Evolutionary conservation across 2,797 vertebrate species (phyloP).

Genomic region (Poeciliopsis turneri): DNA sequence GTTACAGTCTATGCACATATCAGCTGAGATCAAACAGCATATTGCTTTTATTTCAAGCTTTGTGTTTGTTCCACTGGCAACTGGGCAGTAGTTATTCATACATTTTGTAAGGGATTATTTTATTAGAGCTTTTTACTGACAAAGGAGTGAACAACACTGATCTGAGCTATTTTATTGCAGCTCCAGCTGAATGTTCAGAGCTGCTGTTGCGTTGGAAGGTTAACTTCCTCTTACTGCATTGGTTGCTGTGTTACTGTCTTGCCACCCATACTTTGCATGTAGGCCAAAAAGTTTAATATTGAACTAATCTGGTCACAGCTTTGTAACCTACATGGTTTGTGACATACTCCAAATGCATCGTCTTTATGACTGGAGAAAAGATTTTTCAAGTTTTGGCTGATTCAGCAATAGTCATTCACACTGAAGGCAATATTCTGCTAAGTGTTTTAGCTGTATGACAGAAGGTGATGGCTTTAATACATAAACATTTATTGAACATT

Average conservation of each 20-base stretch:
- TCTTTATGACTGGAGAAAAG: background rate
- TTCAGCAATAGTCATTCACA: background rate
- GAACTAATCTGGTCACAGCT: background rate
- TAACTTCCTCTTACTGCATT: background rate
- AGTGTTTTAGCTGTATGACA: background rate
- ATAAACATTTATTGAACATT: background rate
- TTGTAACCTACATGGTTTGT: background rate
- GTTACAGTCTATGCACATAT: slow-evolving; percentile 22
- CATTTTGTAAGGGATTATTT: slow-evolving; percentile 33
- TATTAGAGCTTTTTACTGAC: slow-evolving; percentile 52
- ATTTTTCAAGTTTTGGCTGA: background rate
- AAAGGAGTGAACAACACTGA: background rate
- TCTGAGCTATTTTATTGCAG: background rate
- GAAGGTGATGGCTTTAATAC: background rate
- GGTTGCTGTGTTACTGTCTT: too few species aligned
- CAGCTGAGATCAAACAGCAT: slow-evolving; percentile 17
- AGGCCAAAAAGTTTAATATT: background rate
- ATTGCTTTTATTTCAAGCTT: slow-evolving; percentile 39
- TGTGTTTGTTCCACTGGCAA: slow-evolving; percentile 36
- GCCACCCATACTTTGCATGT: too few species aligned
- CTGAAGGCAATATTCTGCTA: background rate
- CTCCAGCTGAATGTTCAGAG: background rate
- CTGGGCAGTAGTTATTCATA: slow-evolving; percentile 40
- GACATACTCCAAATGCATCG: background rate
- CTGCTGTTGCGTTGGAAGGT: background rate